Evolutionary conservation across 2,888 invertebrate species (phyloP).

Genomic region (Muscina levida): DNA sequence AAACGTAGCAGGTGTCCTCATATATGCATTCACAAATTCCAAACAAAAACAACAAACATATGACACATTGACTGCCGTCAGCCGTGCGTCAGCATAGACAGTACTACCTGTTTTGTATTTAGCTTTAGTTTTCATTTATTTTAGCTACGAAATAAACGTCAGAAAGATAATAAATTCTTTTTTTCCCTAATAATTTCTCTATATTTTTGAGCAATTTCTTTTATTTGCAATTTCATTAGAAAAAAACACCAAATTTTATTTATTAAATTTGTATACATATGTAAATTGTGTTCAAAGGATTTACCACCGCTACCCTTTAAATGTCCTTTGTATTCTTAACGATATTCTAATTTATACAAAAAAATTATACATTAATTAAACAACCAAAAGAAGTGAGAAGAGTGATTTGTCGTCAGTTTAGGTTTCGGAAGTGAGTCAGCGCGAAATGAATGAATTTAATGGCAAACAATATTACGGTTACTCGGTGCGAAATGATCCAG

Average conservation of each 20-base stretch:
- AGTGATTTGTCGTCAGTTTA: no score
- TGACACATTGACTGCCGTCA: neutral
- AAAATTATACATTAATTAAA: neutral
- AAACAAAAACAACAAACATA: neutral
- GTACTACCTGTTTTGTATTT: neutral
- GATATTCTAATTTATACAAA: neutral
- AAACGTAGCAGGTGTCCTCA: slow-evolving; percentile 17
- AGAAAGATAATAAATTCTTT: slow-evolving; percentile 4
- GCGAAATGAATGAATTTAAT: slow-evolving; percentile 68
- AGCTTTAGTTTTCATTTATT: slow-evolving; percentile 26
- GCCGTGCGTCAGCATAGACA: neutral
- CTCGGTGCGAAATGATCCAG: slow-evolving; percentile 68
- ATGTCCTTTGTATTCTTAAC: neutral
- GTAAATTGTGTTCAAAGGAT: neutral
- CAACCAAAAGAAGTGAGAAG: neutral
- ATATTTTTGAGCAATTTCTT: slow-evolving; percentile 44
- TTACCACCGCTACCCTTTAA: neutral
- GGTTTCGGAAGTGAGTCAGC: neutral
- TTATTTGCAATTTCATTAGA: neutral
- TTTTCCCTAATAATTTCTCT: neutral
- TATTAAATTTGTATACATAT: neutral
- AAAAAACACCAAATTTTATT: neutral
- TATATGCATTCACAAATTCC: neutral
- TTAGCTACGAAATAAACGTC: slow-evolving; percentile 34
- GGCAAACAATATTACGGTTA: slow-evolving; percentile 68